These are phyloP conservation scores for Cryptocheilus praepositus DNA, from an alignment of 2,888 invertebrate genomes.

Conservation along the genomic window DNA sequence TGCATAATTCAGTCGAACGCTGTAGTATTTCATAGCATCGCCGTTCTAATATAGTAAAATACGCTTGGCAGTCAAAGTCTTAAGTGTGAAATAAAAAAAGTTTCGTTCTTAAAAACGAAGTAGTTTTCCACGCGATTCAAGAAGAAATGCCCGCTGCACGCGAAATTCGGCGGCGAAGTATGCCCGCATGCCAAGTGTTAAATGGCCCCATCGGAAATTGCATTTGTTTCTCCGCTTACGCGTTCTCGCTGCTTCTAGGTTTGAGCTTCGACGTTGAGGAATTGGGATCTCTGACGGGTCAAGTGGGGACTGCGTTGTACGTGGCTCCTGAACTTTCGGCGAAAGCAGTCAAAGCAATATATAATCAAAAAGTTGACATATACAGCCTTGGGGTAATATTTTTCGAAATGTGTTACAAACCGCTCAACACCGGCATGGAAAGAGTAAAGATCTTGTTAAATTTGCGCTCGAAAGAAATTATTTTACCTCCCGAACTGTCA, in stretches of 20 bases:
- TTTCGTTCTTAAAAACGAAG: too few species aligned
- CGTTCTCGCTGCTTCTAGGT: conserved; percentile 59
- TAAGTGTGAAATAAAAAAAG: too few species aligned
- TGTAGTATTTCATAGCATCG: too few species aligned
- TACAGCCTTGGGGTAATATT: conserved; percentile 90
- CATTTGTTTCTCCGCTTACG: too few species aligned
- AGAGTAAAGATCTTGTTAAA: conserved; percentile 85
- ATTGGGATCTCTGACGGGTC: conserved; percentile 81
- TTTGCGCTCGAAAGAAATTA: conserved; percentile 82
- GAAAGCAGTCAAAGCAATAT: conserved; percentile 82
- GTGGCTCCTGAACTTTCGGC: conserved; percentile 93
- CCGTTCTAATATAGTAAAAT: too few species aligned
- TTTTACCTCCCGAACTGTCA: conserved; percentile 83
- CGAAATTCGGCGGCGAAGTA: too few species aligned
- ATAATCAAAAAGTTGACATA: conserved; percentile 89
- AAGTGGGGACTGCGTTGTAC: conserved; percentile 96
- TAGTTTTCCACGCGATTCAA: too few species aligned
- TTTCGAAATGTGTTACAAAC: conserved; percentile 95
- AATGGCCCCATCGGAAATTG: too few species aligned
- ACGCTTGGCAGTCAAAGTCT: too few species aligned
- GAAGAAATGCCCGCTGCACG: too few species aligned
- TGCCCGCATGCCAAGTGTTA: too few species aligned
- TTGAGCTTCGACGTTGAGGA: conserved; percentile 67
- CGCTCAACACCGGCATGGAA: conserved; percentile 92
- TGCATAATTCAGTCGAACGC: too few species aligned